phyloP scores from a whole-genome alignment of 2,113 vertebrate species.

The Ellobius talpinus region DNA sequence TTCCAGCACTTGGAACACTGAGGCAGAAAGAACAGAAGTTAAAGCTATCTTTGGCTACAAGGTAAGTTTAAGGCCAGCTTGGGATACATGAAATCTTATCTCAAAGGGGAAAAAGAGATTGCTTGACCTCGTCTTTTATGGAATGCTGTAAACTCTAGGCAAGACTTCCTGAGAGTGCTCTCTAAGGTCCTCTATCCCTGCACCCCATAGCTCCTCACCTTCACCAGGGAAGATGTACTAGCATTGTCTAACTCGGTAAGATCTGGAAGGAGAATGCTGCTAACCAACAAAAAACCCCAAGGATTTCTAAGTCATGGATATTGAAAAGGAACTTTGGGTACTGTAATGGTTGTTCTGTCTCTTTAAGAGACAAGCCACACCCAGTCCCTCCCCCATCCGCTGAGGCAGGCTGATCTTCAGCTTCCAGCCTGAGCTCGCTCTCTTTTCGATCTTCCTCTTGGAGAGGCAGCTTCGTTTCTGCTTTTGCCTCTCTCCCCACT shows the following conservation, averaged over 20 bases:
- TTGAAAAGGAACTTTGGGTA: conserved; percentile 19
- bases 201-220: neutral
- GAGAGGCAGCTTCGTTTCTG: too few relatives aligned
- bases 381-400: too few relatives aligned
- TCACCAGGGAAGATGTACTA: neutral
- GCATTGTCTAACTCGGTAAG: neutral
- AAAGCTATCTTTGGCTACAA: neutral
- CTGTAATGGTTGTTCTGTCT: too few relatives aligned
- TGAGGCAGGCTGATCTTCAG: too few relatives aligned
- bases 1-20: neutral
- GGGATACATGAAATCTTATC: neutral
- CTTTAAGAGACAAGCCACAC: too few relatives aligned
- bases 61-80: neutral
- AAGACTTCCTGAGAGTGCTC: neutral
- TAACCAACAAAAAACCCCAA: neutral
- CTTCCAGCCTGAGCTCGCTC: too few relatives aligned
- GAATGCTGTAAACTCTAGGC: neutral
- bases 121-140: neutral
- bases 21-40: neutral
- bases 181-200: neutral
- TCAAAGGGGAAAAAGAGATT: neutral
- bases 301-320: neutral
- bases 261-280: neutral
- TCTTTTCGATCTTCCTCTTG: too few relatives aligned
- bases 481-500: too few relatives aligned